These are phyloP conservation scores for Balearica regulorum DNA, from an alignment of 2,797 vertebrate genomes.

Conservation along the genomic window DNA sequence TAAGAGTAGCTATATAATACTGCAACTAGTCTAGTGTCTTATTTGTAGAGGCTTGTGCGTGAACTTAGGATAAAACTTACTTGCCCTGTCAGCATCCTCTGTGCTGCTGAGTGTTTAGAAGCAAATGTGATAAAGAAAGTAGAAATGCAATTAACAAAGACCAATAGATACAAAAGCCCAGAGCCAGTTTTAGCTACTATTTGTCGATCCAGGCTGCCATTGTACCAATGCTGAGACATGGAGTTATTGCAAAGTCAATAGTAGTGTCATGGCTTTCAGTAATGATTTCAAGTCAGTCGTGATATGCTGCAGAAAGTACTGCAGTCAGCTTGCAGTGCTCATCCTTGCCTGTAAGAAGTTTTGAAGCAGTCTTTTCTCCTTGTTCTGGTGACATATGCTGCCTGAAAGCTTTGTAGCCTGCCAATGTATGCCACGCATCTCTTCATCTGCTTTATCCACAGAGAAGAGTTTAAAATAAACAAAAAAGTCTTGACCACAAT, in stretches of 20 bases:
- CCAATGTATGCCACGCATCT: rapidly evolving
- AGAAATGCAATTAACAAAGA: conserved; percentile 60
- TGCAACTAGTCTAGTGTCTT: not conserved
- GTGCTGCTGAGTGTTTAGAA: not conserved
- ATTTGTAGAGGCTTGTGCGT: not conserved
- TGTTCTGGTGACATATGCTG: not conserved
- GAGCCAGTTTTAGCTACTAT: not conserved
- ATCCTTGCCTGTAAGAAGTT: not conserved
- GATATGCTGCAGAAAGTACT: not conserved
- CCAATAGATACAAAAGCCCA: conserved; percentile 30
- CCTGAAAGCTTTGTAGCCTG: not conserved
- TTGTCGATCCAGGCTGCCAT: conserved; percentile 18
- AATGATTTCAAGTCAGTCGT: conserved; percentile 7
- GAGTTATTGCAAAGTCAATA: conserved; percentile 53
- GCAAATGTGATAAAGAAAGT: conserved; percentile 47
- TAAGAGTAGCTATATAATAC: not conserved
- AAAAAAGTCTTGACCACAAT: not conserved
- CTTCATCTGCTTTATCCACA: not conserved
- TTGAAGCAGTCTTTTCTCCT: not conserved
- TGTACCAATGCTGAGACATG: not conserved
- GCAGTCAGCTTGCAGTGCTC: not conserved
- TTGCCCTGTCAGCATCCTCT: conserved; percentile 43
- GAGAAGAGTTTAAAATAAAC: not conserved
- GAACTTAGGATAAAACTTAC: conserved; percentile 19
- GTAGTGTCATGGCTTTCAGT: not conserved